Conservation (phyloP, 2,797 vertebrate genomes). For the Eremophila alpestris region DNA sequence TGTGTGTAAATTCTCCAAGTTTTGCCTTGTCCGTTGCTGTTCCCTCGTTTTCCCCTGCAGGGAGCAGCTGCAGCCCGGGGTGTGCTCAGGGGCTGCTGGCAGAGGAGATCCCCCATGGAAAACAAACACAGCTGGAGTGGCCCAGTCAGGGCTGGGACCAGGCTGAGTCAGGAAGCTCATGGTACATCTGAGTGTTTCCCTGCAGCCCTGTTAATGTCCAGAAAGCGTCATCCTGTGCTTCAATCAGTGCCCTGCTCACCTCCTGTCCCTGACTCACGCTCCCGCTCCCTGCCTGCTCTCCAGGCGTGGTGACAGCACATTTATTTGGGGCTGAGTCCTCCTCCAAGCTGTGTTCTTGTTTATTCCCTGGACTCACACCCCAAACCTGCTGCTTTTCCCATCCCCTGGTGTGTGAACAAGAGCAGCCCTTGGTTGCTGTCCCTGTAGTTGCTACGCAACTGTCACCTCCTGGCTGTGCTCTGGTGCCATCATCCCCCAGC, state of each 20-base stretch:
- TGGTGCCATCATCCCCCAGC: background rate
- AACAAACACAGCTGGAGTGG: background rate
- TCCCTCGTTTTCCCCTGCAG: background rate
- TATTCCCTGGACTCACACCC: background rate
- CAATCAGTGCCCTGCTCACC: background rate
- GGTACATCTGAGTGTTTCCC: background rate
- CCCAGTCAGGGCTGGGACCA: background rate
- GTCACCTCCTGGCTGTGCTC: background rate
- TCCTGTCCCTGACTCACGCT: background rate
- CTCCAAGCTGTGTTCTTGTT: background rate
- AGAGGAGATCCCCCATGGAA: fast-evolving
- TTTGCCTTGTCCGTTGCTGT: background rate
- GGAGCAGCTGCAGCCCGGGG: background rate
- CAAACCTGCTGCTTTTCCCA: background rate
- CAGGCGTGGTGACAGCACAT: background rate
- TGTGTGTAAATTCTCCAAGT: too few species aligned
- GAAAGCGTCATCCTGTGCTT: background rate
- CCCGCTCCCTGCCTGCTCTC: background rate
- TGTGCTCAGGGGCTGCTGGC: background rate
- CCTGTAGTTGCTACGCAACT: background rate
- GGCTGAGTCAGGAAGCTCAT: background rate
- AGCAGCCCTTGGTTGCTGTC: background rate
- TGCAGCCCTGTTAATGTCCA: background rate
- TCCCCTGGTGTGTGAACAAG: background rate
- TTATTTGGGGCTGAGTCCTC: background rate